These are phyloP conservation scores for Tragelaphus imberbis DNA, from an alignment of 2,113 vertebrate genomes.

Conservation along the genomic window DNA sequence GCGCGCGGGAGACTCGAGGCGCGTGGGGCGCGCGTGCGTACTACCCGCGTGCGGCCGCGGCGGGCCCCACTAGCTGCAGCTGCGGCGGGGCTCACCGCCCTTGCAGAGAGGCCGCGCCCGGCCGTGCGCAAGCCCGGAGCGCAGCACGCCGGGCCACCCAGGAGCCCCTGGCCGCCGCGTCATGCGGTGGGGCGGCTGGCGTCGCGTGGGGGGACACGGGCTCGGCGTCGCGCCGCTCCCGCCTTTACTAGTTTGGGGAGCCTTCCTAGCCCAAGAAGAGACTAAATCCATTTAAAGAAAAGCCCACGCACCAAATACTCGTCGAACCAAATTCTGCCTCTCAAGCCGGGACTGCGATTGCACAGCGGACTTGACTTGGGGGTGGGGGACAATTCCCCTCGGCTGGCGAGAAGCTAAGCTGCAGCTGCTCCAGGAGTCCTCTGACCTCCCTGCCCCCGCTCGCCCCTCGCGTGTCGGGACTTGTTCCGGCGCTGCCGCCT, in stretches of 20 bases:
- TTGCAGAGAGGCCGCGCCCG: constrained; percentile 35
- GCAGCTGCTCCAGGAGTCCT: background rate
- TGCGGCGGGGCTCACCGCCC: constrained; percentile 47
- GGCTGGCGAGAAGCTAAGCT: background rate
- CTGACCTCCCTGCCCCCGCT: constrained; percentile 57
- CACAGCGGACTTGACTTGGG: constrained; percentile 15
- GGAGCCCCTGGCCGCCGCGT: constrained; percentile 72
- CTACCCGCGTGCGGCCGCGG: constrained; percentile 43
- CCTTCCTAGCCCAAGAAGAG: constrained; percentile 37
- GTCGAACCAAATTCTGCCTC: constrained; percentile 23
- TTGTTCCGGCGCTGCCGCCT: constrained; percentile 72
- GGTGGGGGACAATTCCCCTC: background rate
- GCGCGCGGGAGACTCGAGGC: constrained; percentile 53
- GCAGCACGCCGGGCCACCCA: constrained; percentile 45
- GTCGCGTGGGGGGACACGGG: constrained; percentile 72
- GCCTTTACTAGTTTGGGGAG: constrained; percentile 24
- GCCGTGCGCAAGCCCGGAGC: constrained; percentile 15
- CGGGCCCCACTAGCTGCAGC: constrained; percentile 50
- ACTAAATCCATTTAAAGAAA: constrained; percentile 53
- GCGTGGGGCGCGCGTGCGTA: constrained; percentile 67
- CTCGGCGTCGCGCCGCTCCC: constrained; percentile 6
- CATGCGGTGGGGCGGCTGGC: constrained; percentile 82
- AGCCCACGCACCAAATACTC: constrained; percentile 25
- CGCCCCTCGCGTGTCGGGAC: constrained; percentile 47
- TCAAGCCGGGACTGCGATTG: background rate